phyloP scores from a whole-genome alignment of 2,888 invertebrate species.

The Agrochola lota region DNA sequence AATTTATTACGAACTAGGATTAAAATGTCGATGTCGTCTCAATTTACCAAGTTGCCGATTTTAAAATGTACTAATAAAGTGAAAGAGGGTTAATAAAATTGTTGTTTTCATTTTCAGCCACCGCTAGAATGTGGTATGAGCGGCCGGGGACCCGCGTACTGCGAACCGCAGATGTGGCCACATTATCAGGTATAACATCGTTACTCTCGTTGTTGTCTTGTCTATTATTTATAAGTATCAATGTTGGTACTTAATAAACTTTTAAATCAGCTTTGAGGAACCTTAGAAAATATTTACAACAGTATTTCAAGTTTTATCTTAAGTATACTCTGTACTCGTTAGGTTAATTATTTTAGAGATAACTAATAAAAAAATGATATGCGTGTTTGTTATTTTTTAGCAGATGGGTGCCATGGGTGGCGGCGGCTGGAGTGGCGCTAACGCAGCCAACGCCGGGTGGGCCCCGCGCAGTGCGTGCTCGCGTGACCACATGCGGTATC shows the following conservation, averaged over 20 bases:
- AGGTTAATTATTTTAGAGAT: neutral
- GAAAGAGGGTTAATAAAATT: neutral
- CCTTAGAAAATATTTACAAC: neutral
- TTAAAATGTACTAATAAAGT: neutral
- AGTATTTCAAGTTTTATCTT: neutral
- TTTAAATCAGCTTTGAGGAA: neutral
- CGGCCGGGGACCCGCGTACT: slow-evolving; percentile 82
- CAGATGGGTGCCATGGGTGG: slow-evolving; percentile 83
- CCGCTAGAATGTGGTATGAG: slow-evolving; percentile 86
- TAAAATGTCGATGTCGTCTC: neutral
- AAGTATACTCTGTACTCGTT: neutral
- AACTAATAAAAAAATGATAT: neutral
- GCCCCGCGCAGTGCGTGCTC: slow-evolving; percentile 80
- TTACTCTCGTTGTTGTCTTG: neutral
- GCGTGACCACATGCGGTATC: slow-evolving; percentile 83
- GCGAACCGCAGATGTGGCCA: slow-evolving; percentile 87
- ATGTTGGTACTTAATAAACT: neutral
- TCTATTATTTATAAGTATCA: slow-evolving; percentile 8
- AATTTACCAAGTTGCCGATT: neutral
- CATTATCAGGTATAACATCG: slow-evolving; percentile 84
- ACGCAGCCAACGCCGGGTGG: slow-evolving; percentile 78
- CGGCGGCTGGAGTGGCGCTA: slow-evolving; percentile 80
- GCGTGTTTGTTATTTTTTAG: slow-evolving; percentile 45
- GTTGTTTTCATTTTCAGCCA: slow-evolving; percentile 79
- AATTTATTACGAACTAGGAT: no score